Evolutionary conservation across 2,888 invertebrate species (phyloP).

Genomic region (Magallana nippona): DNA sequence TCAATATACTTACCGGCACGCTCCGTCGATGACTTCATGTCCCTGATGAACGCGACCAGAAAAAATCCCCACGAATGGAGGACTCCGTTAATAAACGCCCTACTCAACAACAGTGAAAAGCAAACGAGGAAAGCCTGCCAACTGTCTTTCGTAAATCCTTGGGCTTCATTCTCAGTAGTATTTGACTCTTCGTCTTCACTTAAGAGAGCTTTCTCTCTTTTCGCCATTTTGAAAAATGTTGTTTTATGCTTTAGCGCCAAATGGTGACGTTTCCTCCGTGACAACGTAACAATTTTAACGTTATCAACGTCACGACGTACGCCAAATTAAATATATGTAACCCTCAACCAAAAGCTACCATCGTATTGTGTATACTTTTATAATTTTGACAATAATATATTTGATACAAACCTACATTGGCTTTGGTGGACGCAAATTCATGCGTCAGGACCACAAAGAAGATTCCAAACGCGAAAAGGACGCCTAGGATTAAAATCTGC

Average conservation of each 20-base stretch:
- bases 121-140: conserved; percentile 68
- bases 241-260: neutral
- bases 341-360: neutral
- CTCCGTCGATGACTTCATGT: conserved; percentile 67
- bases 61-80: conserved; percentile 72
- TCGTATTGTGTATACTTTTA: neutral
- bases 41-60: conserved; percentile 70
- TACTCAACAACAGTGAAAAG: conserved; percentile 62
- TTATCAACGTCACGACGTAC: neutral
- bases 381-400: neutral
- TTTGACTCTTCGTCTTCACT: conserved; percentile 27
- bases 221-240: conserved; percentile 18
- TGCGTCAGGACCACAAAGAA: conserved; percentile 72
- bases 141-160: conserved; percentile 62
- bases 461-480: conserved; percentile 70
- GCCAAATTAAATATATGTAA: neutral
- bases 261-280: neutral
- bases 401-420: conserved; percentile 65
- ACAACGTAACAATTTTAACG: conserved; percentile 28
- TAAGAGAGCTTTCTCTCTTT: conserved; percentile 7
- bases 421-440: conserved; percentile 66
- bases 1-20: conserved; percentile 63
- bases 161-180: neutral
- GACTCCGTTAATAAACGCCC: conserved; percentile 68
- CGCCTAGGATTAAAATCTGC: conserved; percentile 70